Evolutionary conservation across 2,797 vertebrate species (phyloP).

Genomic region (Paguma larvata): DNA sequence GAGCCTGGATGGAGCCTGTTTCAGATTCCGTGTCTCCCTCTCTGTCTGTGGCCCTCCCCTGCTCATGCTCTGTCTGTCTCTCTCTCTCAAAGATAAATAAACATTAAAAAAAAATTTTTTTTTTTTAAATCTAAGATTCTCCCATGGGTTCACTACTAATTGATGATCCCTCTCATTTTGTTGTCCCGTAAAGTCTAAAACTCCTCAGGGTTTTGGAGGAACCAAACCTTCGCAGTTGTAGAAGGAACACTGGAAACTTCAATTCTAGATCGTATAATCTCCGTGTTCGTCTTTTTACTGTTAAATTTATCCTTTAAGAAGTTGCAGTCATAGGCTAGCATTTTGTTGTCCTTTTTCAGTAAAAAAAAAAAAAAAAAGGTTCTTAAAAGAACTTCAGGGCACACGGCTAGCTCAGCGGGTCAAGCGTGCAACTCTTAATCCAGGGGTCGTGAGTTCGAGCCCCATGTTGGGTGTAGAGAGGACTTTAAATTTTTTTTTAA

Average conservation of each 20-base stretch:
- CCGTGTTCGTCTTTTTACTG: background rate
- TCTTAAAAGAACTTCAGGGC: background rate
- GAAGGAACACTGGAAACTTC: background rate
- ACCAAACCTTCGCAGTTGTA: background rate
- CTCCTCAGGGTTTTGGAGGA: constrained; percentile 15
- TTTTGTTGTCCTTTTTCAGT: background rate
- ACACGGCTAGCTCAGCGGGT: background rate
- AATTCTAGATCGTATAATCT: background rate
- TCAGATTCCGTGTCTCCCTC: no score
- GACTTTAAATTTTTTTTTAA: background rate
- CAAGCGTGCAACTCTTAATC: background rate
- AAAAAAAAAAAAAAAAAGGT: background rate
- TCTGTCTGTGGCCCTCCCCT: no score
- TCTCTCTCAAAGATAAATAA: no score
- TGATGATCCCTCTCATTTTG: background rate
- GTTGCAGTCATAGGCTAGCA: background rate
- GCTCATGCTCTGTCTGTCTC: no score
- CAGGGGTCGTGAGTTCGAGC: background rate
- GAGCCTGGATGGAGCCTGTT: no score
- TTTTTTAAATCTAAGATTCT: no score
- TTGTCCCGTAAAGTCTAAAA: background rate
- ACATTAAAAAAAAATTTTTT: no score
- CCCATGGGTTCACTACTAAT: background rate
- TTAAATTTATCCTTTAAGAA: constrained; percentile 35
- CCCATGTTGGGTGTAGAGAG: background rate